Conservation (phyloP, 2,797 vertebrate genomes). For the Ctenosaura bakeri region DNA sequence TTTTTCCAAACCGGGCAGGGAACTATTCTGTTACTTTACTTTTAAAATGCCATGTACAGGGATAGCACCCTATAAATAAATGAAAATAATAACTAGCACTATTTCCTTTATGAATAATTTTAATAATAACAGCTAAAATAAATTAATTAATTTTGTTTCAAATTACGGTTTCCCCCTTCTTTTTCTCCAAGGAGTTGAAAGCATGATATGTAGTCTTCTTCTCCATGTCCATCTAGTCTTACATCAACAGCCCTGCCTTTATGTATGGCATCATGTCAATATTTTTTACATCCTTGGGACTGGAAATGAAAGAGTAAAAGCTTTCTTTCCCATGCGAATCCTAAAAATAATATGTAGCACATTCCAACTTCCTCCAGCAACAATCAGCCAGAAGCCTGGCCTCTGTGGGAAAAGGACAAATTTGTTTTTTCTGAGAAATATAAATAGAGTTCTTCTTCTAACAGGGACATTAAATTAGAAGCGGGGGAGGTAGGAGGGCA, state of each 20-base stretch:
- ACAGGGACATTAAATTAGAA: constrained; percentile 46
- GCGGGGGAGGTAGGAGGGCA: constrained; percentile 29
- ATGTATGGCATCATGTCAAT: background rate
- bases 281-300: background rate
- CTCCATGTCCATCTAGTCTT: background rate
- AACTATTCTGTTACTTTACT: too few relatives aligned
- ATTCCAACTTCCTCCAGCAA: constrained; percentile 69
- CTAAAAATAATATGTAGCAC: constrained; percentile 68
- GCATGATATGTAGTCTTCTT: too few relatives aligned
- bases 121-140: background rate
- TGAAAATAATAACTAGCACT: too few relatives aligned
- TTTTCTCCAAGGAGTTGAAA: background rate
- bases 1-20: background rate
- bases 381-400: constrained; percentile 58
- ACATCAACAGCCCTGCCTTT: background rate
- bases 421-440: constrained; percentile 76
- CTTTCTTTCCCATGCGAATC: constrained; percentile 51
- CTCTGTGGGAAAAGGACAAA: constrained; percentile 76
- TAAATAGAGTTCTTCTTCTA: constrained; percentile 70
- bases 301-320: constrained; percentile 40
- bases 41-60: too few relatives aligned
- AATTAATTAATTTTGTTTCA: background rate
- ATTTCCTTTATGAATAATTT: background rate
- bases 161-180: background rate
- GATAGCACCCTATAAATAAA: too few relatives aligned